Percentiles rank a stretch among this genome's conserved stretches.
Evolutionary conservation across 2,113 vertebrate genomes (phyloP).

Genomic region (Lynx canadensis): DNA sequence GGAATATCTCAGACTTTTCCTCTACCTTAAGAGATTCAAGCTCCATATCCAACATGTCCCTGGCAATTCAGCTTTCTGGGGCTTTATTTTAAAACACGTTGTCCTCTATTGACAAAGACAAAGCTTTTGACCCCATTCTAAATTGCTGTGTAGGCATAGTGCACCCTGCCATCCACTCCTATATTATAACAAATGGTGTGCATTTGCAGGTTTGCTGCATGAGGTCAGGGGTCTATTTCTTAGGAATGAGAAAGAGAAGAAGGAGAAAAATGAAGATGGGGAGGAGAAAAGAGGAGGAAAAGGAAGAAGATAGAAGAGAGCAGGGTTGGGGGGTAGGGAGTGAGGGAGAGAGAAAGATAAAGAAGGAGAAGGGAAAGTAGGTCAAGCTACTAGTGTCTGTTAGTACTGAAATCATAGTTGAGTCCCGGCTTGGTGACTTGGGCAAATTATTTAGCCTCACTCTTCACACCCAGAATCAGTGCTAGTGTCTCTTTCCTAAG

Average conservation of each 20-base stretch:
- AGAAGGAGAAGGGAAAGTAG: not conserved
- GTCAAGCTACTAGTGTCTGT: not conserved
- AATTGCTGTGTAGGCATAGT: not conserved
- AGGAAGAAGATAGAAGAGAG: too few relatives aligned
- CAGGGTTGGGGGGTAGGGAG: accelerated
- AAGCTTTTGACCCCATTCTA: not conserved
- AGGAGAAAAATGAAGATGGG: not conserved
- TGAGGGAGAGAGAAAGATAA: not conserved
- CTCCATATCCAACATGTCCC: not conserved
- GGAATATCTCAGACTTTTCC: not conserved
- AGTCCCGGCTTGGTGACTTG: not conserved
- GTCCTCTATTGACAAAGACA: not conserved
- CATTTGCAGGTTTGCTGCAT: not conserved
- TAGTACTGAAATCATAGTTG: not conserved
- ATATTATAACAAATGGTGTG: not conserved
- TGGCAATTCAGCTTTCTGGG: not conserved
- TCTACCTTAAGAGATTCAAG: not conserved
- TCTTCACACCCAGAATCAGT: not conserved
- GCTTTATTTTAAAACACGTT: not conserved
- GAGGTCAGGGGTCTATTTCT: not conserved
- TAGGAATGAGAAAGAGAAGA: not conserved
- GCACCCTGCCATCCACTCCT: not conserved
- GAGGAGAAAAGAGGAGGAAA: too few relatives aligned
- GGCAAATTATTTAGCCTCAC: not conserved
- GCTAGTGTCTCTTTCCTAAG: not conserved